A percentile compares a stretch with the other conserved stretches of the same genome.
phyloP scores from a whole-genome alignment of 2,888 invertebrate genomes.

The Corbicula japonica region DNA sequence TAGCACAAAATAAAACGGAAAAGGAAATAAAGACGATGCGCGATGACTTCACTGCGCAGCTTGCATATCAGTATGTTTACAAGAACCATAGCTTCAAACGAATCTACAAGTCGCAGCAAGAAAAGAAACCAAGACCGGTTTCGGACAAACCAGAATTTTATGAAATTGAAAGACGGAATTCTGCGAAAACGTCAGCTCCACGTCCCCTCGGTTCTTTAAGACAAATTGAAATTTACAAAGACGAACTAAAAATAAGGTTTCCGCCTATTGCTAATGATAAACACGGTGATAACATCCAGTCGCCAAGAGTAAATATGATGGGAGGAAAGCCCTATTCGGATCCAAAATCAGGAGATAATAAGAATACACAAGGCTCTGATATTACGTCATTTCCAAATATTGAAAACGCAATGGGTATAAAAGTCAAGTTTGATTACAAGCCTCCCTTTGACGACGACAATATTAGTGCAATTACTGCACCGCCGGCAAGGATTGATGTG shows the following conservation, averaged over 20 bases:
- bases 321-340: conserved; percentile 47
- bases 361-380: not conserved
- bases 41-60: conserved; percentile 58
- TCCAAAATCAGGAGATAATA: conserved; percentile 1
- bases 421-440: conserved; percentile 46
- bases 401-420: conserved; percentile 60
- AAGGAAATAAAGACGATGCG: conserved; percentile 46
- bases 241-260: conserved; percentile 54
- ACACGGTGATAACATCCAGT: conserved; percentile 9
- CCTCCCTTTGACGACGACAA: conserved; percentile 48
- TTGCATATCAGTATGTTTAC: conserved; percentile 64
- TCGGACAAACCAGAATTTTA: conserved; percentile 59
- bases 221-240: conserved; percentile 47
- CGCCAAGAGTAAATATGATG: conserved; percentile 51
- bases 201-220: conserved; percentile 62
- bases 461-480: conserved; percentile 52
- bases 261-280: conserved; percentile 27
- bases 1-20: conserved; percentile 20
- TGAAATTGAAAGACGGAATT: conserved; percentile 28
- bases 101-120: conserved; percentile 29
- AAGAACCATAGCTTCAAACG: conserved; percentile 60
- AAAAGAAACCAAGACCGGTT: conserved; percentile 52
- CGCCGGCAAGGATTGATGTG: conserved; percentile 43
- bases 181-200: conserved; percentile 22
- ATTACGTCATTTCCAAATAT: conserved; percentile 58